These are phyloP conservation scores for Gymnocheta viridis DNA, from an alignment of 2,888 invertebrate genomes.

Conservation along the genomic window DNA sequence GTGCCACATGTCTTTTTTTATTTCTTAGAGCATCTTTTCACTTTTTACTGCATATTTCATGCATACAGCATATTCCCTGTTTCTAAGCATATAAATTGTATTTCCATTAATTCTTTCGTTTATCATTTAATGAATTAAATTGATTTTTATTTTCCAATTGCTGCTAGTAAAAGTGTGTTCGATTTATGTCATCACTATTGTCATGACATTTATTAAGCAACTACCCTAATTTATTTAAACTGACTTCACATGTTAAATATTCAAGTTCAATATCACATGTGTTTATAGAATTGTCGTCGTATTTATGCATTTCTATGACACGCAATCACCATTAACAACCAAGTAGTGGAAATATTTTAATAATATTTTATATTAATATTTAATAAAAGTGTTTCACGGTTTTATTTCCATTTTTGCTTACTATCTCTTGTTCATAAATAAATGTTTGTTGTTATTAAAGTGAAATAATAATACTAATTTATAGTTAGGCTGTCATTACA, in stretches of 20 bases:
- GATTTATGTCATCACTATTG: slow-evolving; percentile 15
- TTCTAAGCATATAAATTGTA: too few species aligned
- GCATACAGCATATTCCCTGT: too few species aligned
- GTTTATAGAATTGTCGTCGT: neutral
- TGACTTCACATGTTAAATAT: slow-evolving; percentile 17
- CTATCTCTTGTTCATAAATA: neutral
- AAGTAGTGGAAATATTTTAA: neutral
- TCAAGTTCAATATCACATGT: slow-evolving; percentile 57
- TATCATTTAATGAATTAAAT: too few species aligned
- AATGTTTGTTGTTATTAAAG: neutral
- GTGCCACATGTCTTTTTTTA: too few species aligned
- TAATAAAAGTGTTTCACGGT: neutral
- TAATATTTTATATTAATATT: slow-evolving; percentile 23
- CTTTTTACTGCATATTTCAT: too few species aligned
- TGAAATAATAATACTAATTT: neutral
- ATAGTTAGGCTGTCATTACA: neutral
- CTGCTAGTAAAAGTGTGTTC: neutral
- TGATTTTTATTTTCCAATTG: slow-evolving; percentile 16
- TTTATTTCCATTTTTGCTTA: neutral
- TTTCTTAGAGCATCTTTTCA: too few species aligned
- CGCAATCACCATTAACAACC: slow-evolving; percentile 46
- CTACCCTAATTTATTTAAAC: slow-evolving; percentile 26
- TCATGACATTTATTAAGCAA: slow-evolving; percentile 10
- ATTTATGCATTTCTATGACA: slow-evolving; percentile 39
- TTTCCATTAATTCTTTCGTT: too few species aligned